Evolutionary conservation across 2,113 vertebrate species (phyloP), one percentile per base, ranked within the genome.

Genomic region (Asarcornis scutulata): DNA sequence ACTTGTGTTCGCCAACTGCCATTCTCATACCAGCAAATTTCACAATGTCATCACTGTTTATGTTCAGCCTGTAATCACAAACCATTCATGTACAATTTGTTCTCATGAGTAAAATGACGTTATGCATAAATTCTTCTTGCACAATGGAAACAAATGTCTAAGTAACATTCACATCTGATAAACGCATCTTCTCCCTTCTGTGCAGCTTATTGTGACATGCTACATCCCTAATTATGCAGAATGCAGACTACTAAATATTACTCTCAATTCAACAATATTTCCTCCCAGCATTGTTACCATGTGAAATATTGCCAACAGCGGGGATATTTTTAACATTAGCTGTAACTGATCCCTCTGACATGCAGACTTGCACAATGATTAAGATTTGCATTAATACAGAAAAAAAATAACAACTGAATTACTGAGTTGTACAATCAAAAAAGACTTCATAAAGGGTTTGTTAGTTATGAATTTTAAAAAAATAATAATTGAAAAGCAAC

Each of bases 111-210:
- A 86, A 93, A 94, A 89, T 69, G 52, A 64, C 59, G 71, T 93
- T 91, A 83, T 53, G 86, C 58, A 91, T 82, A 72, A 80, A 86
- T 88, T 93, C 53, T 93, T 73, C 82, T 83, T 82, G 50, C 63
- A 92, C 26, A 82, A 66, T 76, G n/a, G 46, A 91, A 94, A 86
- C 60, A 96, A 95, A 67, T 77, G 78, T 77, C 79, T 81, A 83
- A 92, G 68, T 89, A 94, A 94, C 13, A 78, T 40, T 88, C 40
- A 44, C 22, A 76, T 85, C 58, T 62, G 59, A 90, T 59, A 90
- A 68, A 94, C n/a, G 13, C 9, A 66, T 78, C 38, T 66, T 91
- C n/a, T 89, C 83, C 46, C 58, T 95, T 81, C 79, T 72, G 38
- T 88, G 69, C 60, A 75, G 42, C 23, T 90, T 56, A 81, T 7